Percentiles rank a stretch among this genome's conserved stretches.
Evolutionary conservation across 2,888 invertebrate species (phyloP).

Genomic region (Acronicta alni): DNA sequence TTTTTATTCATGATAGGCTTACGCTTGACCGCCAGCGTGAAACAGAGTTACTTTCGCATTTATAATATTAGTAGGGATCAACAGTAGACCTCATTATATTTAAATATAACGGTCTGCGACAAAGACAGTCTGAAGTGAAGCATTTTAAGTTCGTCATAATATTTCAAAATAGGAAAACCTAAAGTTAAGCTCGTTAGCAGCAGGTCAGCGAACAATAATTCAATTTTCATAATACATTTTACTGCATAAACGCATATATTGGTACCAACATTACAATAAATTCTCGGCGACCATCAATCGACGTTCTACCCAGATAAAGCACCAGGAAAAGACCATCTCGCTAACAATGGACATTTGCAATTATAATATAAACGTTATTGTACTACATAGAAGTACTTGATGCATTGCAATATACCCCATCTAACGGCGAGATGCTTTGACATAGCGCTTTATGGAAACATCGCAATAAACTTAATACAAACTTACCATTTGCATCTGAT

Average conservation of each 20-base stretch:
- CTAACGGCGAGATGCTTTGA: slow-evolving; percentile 69
- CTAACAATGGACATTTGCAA: slow-evolving; percentile 67
- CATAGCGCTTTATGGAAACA: slow-evolving; percentile 69
- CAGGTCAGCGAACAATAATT: slow-evolving; percentile 9
- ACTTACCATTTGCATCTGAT: slow-evolving; percentile 27
- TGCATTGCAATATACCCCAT: slow-evolving; percentile 61
- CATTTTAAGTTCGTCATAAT: too few species aligned
- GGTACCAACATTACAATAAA: slow-evolving; percentile 33
- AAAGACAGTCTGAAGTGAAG: too few species aligned
- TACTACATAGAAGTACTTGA: slow-evolving; percentile 58
- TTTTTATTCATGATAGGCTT: too few species aligned
- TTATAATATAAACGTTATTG: slow-evolving; percentile 68
- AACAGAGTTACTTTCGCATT: background rate
- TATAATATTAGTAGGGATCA: background rate
- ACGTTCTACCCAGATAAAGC: slow-evolving; percentile 31
- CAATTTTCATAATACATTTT: slow-evolving; percentile 8
- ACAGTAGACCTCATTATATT: too few species aligned
- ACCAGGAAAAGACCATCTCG: slow-evolving; percentile 47
- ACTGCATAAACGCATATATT: slow-evolving; percentile 19
- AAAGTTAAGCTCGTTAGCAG: slow-evolving; percentile 13
- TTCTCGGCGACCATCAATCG: slow-evolving; percentile 45
- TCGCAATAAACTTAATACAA: slow-evolving; percentile 61
- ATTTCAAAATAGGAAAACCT: background rate
- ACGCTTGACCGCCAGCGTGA: too few species aligned
- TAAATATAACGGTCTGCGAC: too few species aligned